Evolutionary conservation across 2,888 invertebrate genomes (phyloP).

Genomic region (Sarcophaga subvicina): DNA sequence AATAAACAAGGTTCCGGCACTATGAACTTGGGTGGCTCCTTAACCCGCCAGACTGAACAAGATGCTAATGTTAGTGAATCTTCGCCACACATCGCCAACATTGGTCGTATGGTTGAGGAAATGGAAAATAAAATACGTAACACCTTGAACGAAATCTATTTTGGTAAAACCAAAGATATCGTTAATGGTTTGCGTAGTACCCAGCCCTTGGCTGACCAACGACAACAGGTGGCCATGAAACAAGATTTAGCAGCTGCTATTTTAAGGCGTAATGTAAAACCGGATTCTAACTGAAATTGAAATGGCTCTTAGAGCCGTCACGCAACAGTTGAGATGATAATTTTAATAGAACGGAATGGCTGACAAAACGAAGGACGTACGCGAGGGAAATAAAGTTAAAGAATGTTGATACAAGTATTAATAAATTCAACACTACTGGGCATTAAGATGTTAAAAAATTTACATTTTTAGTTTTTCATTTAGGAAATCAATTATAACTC

Average conservation of each 20-base stretch:
- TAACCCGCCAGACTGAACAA: constrained; percentile 97
- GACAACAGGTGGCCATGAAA: constrained; percentile 91
- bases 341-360: constrained; percentile 11
- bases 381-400: constrained; percentile 54
- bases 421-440: constrained; percentile 63
- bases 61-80: constrained; percentile 95
- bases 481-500: constrained; percentile 63
- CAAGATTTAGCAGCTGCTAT: constrained; percentile 93
- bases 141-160: constrained; percentile 99
- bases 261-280: constrained; percentile 90
- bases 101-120: constrained; percentile 99
- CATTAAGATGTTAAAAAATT: constrained; percentile 59
- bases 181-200: constrained; percentile 95
- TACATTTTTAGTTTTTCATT: constrained; percentile 58
- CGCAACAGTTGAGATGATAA: constrained; percentile 33
- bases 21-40: constrained; percentile 99
- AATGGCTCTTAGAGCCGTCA: constrained; percentile 51
- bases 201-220: constrained; percentile 91
- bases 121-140: constrained; percentile 99
- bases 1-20: constrained; percentile 98
- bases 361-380: constrained; percentile 17
- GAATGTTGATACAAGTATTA: constrained; percentile 63
- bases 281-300: constrained; percentile 79
- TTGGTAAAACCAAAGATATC: constrained; percentile 99
- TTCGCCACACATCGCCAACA: constrained; percentile 98